A percentile compares a stretch with the other conserved stretches of the same genome.
phyloP scores from a whole-genome alignment of 2,888 invertebrate species.

The Allygus modestus region DNA sequence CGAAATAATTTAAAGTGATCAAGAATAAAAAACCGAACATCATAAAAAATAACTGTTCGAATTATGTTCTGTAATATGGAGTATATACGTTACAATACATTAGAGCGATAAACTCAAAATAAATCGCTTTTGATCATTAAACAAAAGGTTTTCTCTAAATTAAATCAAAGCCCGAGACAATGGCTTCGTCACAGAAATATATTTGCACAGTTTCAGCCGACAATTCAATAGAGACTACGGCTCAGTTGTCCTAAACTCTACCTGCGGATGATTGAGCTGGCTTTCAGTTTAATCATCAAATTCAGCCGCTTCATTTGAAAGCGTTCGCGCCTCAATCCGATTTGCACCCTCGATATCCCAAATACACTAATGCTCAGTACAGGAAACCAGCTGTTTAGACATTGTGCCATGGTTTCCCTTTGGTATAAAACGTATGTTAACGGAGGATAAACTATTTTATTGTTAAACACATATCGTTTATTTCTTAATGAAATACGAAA shows the following conservation, averaged over 20 bases:
- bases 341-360: neutral
- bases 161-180: neutral
- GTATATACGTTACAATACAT: no score
- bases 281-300: constrained; percentile 47
- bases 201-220: constrained; percentile 31
- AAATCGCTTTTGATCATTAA: neutral
- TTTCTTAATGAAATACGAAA: no score
- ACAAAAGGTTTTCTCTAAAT: neutral
- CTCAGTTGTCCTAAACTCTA: constrained; percentile 15
- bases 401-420: neutral
- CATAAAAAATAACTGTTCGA: no score
- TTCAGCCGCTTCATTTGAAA: constrained; percentile 37
- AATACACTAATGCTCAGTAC: neutral
- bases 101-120: no score
- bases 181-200: neutral
- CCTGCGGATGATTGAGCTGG: constrained; percentile 27
- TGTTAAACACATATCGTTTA: no score
- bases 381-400: no score
- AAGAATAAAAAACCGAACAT: no score
- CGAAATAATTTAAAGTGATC: no score
- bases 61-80: no score
- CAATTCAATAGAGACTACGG: constrained; percentile 10
- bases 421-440: no score
- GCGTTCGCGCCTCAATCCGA: constrained; percentile 12
- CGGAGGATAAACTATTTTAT: no score